phyloP scores from a whole-genome alignment of 2,888 invertebrate species.

The Erebia ligea region DNA sequence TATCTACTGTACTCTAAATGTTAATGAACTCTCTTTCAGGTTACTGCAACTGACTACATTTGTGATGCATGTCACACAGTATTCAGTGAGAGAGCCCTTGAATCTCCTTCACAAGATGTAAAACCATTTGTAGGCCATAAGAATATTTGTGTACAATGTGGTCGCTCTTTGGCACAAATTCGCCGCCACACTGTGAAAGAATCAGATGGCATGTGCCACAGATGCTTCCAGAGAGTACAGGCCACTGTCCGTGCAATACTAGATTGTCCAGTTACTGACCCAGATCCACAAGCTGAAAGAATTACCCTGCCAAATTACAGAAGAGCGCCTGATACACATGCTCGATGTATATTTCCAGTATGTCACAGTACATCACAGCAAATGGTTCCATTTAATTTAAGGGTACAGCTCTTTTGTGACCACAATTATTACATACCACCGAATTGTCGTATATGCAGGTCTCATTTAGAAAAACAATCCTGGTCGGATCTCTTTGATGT shows the following conservation, averaged over 20 bases:
- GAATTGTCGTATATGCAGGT: constrained; percentile 32
- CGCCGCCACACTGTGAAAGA: neutral
- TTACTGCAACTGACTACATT: constrained; percentile 5
- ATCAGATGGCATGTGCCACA: constrained; percentile 4
- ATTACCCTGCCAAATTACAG: constrained; percentile 15
- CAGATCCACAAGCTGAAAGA: constrained; percentile 6
- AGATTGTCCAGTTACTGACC: neutral
- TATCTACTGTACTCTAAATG: neutral
- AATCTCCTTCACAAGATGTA: neutral
- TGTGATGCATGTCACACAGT: constrained; percentile 13
- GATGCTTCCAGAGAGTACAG: constrained; percentile 16
- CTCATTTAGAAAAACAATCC: constrained; percentile 29
- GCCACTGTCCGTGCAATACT: neutral
- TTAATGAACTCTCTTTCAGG: constrained; percentile 7
- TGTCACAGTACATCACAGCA: constrained; percentile 19
- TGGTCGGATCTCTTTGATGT: constrained; percentile 24
- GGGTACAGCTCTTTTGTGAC: constrained; percentile 30
- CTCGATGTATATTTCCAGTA: constrained; percentile 14
- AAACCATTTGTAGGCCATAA: neutral
- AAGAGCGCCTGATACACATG: constrained; percentile 20
- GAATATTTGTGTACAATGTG: constrained; percentile 11
- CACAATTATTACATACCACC: constrained; percentile 35
- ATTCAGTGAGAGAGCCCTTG: neutral
- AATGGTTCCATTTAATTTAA: constrained; percentile 20
- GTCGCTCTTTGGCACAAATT: constrained; percentile 2